Evolutionary conservation across 2,888 invertebrate genomes (phyloP).

Genomic region (Oscheius myriophilus): DNA sequence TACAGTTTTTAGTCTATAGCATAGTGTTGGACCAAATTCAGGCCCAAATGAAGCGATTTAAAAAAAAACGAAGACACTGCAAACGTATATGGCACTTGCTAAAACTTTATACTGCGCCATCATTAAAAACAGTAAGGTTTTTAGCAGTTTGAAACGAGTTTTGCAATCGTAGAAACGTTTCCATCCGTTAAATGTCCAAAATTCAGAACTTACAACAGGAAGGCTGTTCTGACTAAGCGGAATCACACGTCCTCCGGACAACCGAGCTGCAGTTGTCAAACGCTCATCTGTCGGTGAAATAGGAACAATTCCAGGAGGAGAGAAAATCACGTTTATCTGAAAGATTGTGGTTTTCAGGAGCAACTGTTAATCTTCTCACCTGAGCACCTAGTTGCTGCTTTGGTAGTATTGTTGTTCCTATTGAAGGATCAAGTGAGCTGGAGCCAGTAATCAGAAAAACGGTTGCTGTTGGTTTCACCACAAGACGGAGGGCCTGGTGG

Average conservation of each 20-base stretch:
- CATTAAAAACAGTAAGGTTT: too few species aligned
- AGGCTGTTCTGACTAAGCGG: conserved; percentile 13
- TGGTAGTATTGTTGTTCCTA: neutral
- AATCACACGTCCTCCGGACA: conserved; percentile 11
- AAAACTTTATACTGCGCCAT: too few species aligned
- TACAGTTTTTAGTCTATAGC: too few species aligned
- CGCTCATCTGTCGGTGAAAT: conserved; percentile 2
- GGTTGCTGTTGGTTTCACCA: conserved; percentile 2
- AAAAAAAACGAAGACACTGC: too few species aligned
- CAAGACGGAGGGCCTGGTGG: conserved; percentile 3
- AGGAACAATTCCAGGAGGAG: conserved; percentile 16
- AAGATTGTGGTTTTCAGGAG: neutral
- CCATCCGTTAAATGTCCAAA: too few species aligned
- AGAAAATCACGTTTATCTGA: conserved; percentile 12
- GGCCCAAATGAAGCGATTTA: too few species aligned
- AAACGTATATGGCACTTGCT: too few species aligned
- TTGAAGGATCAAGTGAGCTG: neutral
- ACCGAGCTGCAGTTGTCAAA: neutral
- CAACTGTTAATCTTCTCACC: neutral
- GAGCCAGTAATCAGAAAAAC: conserved; percentile 10
- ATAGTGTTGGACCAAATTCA: too few species aligned
- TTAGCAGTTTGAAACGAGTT: too few species aligned
- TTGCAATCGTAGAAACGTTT: too few species aligned
- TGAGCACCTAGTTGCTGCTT: conserved; percentile 14
- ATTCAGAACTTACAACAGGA: neutral